Conservation (phyloP, 2,888 invertebrate species). For the Melanostoma scalare region DNA sequence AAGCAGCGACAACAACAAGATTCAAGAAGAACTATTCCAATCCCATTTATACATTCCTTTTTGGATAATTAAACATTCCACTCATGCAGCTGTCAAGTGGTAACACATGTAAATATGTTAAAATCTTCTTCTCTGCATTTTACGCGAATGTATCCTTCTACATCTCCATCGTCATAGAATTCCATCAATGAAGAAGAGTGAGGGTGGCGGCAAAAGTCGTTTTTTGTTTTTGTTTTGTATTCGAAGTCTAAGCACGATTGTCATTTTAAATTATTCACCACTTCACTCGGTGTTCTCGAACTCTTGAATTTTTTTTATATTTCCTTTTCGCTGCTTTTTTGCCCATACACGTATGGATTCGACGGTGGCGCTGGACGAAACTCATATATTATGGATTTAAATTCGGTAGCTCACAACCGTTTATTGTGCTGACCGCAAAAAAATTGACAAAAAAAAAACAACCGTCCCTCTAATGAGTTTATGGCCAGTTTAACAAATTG, state of each 20-base stretch:
- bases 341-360: not conserved
- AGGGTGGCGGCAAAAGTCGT: not conserved
- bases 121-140: constrained; percentile 57
- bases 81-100: constrained; percentile 72
- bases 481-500: constrained; percentile 44
- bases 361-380: not conserved
- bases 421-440: constrained; percentile 39
- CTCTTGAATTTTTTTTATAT: constrained; percentile 20
- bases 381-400: constrained; percentile 30
- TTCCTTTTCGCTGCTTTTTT: not conserved
- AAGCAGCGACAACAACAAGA: constrained; percentile 9
- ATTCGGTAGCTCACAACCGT: constrained; percentile 39
- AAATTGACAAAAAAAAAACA: constrained; percentile 1
- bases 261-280: constrained; percentile 59
- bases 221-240: not conserved
- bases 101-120: constrained; percentile 70
- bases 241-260: constrained; percentile 64
- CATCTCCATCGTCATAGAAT: not conserved
- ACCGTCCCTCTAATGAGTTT: constrained; percentile 54
- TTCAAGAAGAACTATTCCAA: constrained; percentile 10
- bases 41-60: constrained; percentile 20
- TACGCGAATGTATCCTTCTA: constrained; percentile 52
- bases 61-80: constrained; percentile 72
- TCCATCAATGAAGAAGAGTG: not conserved
- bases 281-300: constrained; percentile 1